Evolutionary conservation across 2,113 vertebrate genomes (phyloP).

Genomic region (Nyctereutes procyonoides): DNA sequence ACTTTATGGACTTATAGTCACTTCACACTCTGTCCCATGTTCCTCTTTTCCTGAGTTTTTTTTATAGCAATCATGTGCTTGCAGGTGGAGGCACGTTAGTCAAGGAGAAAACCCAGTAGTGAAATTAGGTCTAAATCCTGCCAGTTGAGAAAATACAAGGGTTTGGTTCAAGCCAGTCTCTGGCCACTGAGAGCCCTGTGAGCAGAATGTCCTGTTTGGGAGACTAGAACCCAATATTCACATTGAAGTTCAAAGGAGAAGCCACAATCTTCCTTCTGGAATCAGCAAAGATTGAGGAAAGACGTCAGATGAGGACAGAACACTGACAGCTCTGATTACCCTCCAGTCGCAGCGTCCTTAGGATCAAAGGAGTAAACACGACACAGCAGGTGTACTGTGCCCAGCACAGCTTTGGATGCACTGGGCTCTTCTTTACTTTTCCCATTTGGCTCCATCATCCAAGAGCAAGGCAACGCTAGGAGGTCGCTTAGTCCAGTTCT

Average conservation of each 20-base stretch:
- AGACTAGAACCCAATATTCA: neutral
- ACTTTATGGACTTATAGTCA: accelerated
- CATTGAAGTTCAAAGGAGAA: conserved; percentile 50
- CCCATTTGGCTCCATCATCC: neutral
- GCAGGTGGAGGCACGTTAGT: neutral
- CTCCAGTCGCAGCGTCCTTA: neutral
- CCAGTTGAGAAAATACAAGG: neutral
- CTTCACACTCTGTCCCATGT: accelerated
- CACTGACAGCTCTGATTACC: conserved; percentile 19
- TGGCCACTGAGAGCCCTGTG: neutral
- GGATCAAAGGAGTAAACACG: conserved; percentile 50
- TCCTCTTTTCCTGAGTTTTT: neutral
- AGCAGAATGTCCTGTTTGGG: neutral
- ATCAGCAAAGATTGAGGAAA: conserved; percentile 20
- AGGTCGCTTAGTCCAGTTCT: neutral
- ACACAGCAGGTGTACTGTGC: neutral
- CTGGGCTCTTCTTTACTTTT: neutral
- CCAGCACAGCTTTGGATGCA: neutral
- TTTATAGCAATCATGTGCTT: accelerated
- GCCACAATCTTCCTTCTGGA: conserved; percentile 5
- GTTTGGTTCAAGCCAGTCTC: neutral
- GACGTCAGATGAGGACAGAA: neutral
- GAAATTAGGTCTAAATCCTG: neutral
- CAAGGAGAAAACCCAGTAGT: neutral
- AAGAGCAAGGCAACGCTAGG: neutral